Base-by-base conservation (phyloP, 1,140 invertebrate species). In the Philotrypesis tridentata region DNA sequence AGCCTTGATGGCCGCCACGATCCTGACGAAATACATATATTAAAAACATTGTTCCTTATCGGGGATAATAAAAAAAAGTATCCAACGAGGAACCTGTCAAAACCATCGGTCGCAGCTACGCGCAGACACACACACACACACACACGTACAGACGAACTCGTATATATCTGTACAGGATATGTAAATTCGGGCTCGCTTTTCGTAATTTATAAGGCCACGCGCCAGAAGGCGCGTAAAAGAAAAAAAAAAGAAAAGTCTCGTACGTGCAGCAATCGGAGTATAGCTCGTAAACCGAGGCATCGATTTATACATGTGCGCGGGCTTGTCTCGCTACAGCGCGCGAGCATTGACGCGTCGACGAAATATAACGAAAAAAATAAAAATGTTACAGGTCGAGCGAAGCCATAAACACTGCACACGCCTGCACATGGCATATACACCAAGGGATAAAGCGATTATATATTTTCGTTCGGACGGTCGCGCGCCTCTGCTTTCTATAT, bases 371-470 rank as follows among this genome's bases (percentile, higher is more conserved):
- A 27, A 70, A 25, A 29, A 27, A 14, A 11, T 37, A n/a, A n/a
- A n/a, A n/a, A n/a, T n/a, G n/a, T n/a, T n/a, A n/a, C n/a, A n/a
- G n/a, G n/a, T n/a, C n/a, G n/a, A n/a, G n/a, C n/a, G n/a, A n/a
- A n/a, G n/a, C n/a, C n/a, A n/a, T n/a, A n/a, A n/a, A n/a, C n/a
- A n/a, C n/a, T n/a, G n/a, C n/a, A n/a, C n/a, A n/a, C n/a, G n/a
- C n/a, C n/a, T n/a, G n/a, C n/a, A n/a, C n/a, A n/a, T n/a, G n/a
- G n/a, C n/a, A n/a, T 21, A 7, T 63, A 7, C 14, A n/a, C 12
- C 14, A 3, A 9, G 21, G 61, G 37, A 72, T 80, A 61, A 80
- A 80, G 78, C 78, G 70, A 80, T 80, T 80, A 80, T 65, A 71
- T n/a, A n/a, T n/a, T n/a, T 79, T 78, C 68, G 67, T 48, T 71